Conservation (phyloP, 2,113 vertebrate genomes). For the Campylorhamphus procurvoides region DNA sequence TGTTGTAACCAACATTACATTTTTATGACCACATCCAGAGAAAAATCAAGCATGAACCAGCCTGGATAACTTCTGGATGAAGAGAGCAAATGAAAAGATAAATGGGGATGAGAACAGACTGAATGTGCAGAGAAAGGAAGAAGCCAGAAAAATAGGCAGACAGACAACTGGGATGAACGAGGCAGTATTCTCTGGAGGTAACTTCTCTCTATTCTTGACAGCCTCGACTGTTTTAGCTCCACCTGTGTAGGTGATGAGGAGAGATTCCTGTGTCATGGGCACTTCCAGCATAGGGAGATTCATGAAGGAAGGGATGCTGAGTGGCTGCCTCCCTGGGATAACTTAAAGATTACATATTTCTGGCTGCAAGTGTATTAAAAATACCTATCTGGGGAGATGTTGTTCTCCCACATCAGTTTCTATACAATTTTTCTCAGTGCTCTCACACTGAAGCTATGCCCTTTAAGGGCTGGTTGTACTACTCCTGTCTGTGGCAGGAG, state of each 20-base stretch:
- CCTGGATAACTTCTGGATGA: not conserved
- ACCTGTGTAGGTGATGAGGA: not conserved
- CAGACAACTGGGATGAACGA: not conserved
- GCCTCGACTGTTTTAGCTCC: not conserved
- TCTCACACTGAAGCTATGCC: not conserved
- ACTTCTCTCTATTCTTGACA: not conserved
- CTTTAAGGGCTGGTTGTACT: not conserved
- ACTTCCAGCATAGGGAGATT: not conserved
- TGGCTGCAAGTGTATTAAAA: not conserved
- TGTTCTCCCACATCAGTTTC: not conserved
- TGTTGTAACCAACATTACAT: not conserved
- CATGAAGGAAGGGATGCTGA: not conserved
- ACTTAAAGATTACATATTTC: not conserved
- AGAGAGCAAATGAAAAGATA: not conserved
- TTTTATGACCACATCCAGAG: not conserved
- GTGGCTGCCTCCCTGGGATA: not conserved
- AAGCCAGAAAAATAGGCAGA: not conserved
- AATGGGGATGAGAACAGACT: not conserved
- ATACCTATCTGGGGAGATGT: not conserved
- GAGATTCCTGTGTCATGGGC: rapidly evolving
- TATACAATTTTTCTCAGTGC: not conserved
- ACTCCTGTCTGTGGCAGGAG: not conserved
- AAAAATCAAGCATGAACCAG: not conserved
- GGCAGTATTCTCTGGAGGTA: not conserved
- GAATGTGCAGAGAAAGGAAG: not conserved